Evolutionary conservation across 2,797 vertebrate species (phyloP), one percentile per base, ranked within the genome.

Genomic region (Syndactyla subalaris): DNA sequence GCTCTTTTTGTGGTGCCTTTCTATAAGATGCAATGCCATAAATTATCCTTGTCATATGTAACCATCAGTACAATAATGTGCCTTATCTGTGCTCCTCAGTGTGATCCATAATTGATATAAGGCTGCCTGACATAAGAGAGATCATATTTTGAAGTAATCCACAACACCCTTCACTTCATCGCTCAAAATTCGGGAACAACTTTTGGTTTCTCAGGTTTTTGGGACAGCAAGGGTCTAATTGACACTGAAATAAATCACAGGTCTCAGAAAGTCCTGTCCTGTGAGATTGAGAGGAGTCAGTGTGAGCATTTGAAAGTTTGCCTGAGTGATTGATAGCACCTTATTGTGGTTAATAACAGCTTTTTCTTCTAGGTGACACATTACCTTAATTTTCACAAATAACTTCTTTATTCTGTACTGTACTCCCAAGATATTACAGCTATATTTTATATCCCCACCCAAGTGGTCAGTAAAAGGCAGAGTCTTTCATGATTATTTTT

Each of bases 311-410:
- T 59, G 45, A 72, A 81, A 87, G n/a, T 63, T 63, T 34, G 5
- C 18, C 19, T 43, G 27, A 51, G 62, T 85, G 57, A 83, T n/a
- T 71, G 54, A 88, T 59, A 54, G 26, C 32, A 22, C 6, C 23
- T 30, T 49, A 6, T 7, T 41, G 18, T 39, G 34, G 19, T 36
- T 80, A 55, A 59, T 55, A 83, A 51, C 45, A 85, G 19, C 16
- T 84, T 78, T 86, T 91, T 78, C 89, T 87, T 81, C 48, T 12
- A 30, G 52, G 15, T 84, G 62, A 45, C 54, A 75, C 0, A 0
- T 80, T 88, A 77, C 22, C 45, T 68, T 90, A 80, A 83, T 88
- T 86, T 75, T 86, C 85, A 77, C 38, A 95, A 93, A 57, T 75
- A 93, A 61, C 11, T 49, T 65, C 38, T 86, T 81, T 75, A 36